Conservation (phyloP, 2,113 vertebrate species). For the Antigone vipio region DNA sequence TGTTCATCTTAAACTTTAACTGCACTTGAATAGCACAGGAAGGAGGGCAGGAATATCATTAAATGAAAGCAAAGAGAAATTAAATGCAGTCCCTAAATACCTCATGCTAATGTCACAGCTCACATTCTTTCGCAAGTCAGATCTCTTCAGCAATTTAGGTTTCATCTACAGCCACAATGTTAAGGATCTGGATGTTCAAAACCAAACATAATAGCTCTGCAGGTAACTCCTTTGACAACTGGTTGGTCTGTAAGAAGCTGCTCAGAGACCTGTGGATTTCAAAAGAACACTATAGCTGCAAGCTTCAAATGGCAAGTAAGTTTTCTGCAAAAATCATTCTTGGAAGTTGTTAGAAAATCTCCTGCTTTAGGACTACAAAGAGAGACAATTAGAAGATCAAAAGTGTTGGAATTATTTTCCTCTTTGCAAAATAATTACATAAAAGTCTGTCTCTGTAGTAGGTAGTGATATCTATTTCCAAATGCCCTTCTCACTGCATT, state of each 20-base stretch:
- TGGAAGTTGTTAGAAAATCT: constrained; percentile 1
- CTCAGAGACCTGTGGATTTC: not conserved
- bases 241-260: not conserved
- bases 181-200: constrained; percentile 3
- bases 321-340: not conserved
- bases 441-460: not conserved
- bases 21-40: not conserved
- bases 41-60: not conserved
- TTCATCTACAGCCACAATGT: not conserved
- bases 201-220: not conserved
- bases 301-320: not conserved
- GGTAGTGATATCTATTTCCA: not conserved
- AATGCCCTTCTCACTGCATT: not conserved
- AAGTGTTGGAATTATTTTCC: not conserved
- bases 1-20: not conserved
- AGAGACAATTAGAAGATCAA: constrained; percentile 24
- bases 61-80: not conserved
- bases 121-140: not conserved
- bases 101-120: not conserved
- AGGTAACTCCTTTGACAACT: constrained; percentile 13
- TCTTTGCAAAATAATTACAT: not conserved
- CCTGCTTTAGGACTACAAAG: not conserved
- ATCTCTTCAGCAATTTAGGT: not conserved
- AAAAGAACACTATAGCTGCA: not conserved
- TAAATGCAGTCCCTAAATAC: not conserved